phyloP scores from a whole-genome alignment of 1,140 invertebrate species.

The Watersipora subatra region DNA sequence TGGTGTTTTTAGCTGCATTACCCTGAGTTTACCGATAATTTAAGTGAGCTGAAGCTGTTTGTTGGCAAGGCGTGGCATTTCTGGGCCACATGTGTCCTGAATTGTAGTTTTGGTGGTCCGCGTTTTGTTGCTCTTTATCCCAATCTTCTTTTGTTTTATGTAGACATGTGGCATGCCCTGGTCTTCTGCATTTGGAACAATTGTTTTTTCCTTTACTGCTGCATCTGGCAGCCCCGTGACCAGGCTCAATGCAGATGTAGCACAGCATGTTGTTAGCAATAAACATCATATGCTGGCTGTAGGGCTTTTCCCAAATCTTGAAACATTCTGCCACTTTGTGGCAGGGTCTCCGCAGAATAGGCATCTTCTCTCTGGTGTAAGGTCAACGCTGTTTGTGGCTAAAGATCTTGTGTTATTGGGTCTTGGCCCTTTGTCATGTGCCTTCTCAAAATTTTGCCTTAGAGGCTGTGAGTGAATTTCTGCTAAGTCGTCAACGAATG shows the following conservation, averaged over 20 bases:
- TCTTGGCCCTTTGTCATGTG: background rate
- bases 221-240: background rate
- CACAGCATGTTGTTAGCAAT: background rate
- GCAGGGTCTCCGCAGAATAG: background rate
- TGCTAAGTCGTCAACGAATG: background rate
- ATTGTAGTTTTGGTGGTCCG: too few species aligned
- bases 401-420: background rate
- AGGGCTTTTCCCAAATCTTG: background rate
- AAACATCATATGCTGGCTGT: background rate
- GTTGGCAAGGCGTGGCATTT: background rate
- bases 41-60: background rate
- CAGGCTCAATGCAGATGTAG: background rate
- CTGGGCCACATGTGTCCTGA: background rate
- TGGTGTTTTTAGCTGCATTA: background rate
- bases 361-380: background rate
- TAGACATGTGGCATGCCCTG: background rate
- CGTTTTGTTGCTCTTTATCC: background rate
- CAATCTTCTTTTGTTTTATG: background rate
- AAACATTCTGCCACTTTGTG: background rate
- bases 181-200: background rate
- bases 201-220: background rate
- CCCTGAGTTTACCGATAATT: background rate
- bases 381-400: background rate
- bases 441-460: background rate
- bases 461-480: background rate